These are phyloP conservation scores for Lepidocyrtoides sp. DNA, from an alignment of 2,888 invertebrate genomes.

Conservation along the genomic window DNA sequence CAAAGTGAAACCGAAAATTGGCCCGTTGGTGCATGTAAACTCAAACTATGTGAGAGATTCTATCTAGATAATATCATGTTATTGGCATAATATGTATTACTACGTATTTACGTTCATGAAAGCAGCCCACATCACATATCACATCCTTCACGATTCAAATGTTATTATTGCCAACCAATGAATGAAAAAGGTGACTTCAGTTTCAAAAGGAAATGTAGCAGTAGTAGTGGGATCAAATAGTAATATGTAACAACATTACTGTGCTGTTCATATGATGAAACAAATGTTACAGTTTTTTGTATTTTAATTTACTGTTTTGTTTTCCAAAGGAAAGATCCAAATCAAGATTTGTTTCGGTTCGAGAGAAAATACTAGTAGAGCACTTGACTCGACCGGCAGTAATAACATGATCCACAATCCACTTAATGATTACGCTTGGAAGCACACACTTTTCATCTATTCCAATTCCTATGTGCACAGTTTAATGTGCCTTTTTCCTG, in stretches of 20 bases:
- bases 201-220: too few species aligned
- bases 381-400: slow-evolving; percentile 57
- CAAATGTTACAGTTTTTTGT: background rate
- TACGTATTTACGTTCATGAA: background rate
- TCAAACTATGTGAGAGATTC: slow-evolving; percentile 60
- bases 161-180: slow-evolving; percentile 72
- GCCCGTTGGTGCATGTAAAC: slow-evolving; percentile 76
- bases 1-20: slow-evolving; percentile 79
- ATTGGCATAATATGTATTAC: background rate
- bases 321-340: slow-evolving; percentile 34
- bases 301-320: slow-evolving; percentile 39
- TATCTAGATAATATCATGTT: slow-evolving; percentile 15
- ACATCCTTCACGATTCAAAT: slow-evolving; percentile 60
- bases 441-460: background rate
- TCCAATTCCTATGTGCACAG: background rate
- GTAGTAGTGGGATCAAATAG: slow-evolving; percentile 20
- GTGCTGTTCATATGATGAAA: too few species aligned
- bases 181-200: slow-evolving; percentile 56
- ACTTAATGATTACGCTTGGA: slow-evolving; percentile 16
- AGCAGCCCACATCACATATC: slow-evolving; percentile 61
- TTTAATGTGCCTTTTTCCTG: slow-evolving; percentile 9
- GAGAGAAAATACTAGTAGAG: slow-evolving; percentile 46
- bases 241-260: background rate
- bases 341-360: slow-evolving; percentile 65
- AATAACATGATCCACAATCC: slow-evolving; percentile 26